Evolutionary conservation across 2,888 invertebrate species (phyloP), one percentile per base, ranked within the genome.

Genomic region (Apomyelois bistriatella): DNA sequence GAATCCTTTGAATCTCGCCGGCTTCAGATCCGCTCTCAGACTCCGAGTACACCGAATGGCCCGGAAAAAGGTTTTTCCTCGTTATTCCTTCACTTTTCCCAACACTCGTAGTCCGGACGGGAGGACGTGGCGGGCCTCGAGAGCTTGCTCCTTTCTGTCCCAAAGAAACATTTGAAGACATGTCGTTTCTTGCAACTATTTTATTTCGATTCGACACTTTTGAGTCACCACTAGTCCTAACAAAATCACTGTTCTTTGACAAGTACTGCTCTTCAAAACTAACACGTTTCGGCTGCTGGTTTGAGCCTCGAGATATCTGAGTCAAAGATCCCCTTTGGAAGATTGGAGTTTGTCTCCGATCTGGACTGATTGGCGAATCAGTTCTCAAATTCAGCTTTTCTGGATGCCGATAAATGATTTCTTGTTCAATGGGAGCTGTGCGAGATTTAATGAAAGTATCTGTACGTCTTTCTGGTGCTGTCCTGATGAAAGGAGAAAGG

Each of bases 11-110:
- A 55, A 94, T 92, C 80, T 95, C 95, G 3, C 94, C 93, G 37
- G 93, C 94, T 73, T 95, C 94, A 38, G 94, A 94, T 22, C 94
- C 94, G 70, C 94, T 94, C 74, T 94, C 94, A 57, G 93, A 93
- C 68, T 94, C 94, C 3, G 92, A 92, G 59, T 78, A 83, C 55
- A 79, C 50, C n/a, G 74, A 72, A 57, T 73, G 66, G 48, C 68
- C 70, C 38, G 64, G 67, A 53, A 65, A 59, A 10, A 60, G 43
- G 57, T 66, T 80, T 62, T 61, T 72, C 67, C 68, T 76, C 54
- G 65, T 65, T 42, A 65, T 56, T 16, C 67, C 56, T 62, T 66
- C 67, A 58, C 56, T 70, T 66, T 74, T 67, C 16, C 59, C 62
- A 53, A 60, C 82, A 74, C 88, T 88, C 10, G 84, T 83, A 37